Evolutionary conservation across 2,797 vertebrate species (phyloP).

Genomic region (Darevskia mixta): DNA sequence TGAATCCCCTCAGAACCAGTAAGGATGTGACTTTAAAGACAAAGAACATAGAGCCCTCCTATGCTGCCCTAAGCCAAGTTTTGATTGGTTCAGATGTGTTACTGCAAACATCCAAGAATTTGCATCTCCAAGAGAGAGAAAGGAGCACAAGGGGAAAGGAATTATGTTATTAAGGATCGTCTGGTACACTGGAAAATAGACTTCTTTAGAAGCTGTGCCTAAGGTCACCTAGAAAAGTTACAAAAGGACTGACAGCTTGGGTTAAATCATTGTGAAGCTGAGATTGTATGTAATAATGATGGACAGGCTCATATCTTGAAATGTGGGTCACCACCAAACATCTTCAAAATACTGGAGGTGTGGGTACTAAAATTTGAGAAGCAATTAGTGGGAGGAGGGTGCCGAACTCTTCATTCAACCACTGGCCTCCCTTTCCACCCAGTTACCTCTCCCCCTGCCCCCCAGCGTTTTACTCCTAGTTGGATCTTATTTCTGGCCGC

Average conservation of each 20-base stretch:
- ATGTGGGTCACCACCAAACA: not conserved
- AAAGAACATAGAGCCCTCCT: not conserved
- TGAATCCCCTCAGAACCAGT: conserved; percentile 57
- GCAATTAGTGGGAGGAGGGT: not conserved
- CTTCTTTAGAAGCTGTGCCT: not conserved
- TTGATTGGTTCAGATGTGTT: conserved; percentile 49
- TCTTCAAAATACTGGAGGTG: not conserved
- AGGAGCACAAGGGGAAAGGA: not conserved
- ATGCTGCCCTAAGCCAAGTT: conserved; percentile 32
- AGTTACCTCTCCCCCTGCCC: no score
- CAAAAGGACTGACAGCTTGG: not conserved
- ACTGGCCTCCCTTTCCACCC: no score
- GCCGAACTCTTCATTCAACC: not conserved
- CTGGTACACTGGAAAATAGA: not conserved
- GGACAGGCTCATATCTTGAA: not conserved
- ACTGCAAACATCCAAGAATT: conserved; percentile 32
- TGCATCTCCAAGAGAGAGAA: conserved; percentile 9
- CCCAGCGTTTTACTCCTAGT: not conserved
- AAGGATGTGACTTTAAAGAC: not conserved
- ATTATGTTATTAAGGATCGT: not conserved
- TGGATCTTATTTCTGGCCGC: not conserved
- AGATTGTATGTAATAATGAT: not conserved
- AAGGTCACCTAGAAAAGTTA: not conserved
- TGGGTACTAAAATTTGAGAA: not conserved
- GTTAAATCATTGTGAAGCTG: no score